Conservation (phyloP, 2,113 vertebrate species). For the Tamias sibiricus region DNA sequence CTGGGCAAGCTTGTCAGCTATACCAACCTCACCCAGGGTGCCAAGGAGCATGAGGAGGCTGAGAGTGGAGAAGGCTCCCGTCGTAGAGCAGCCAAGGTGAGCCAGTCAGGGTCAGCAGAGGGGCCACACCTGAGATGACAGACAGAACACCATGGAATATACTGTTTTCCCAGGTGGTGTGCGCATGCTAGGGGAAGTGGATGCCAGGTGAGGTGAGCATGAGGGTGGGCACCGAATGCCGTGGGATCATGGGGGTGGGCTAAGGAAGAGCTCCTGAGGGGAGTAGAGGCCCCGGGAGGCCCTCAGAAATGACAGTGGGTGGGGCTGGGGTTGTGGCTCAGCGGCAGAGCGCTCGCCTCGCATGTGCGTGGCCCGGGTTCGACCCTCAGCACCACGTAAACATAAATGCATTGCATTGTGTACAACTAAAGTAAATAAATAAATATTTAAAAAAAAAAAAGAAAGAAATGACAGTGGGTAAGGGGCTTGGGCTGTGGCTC, state of each 20-base stretch:
- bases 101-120: conserved; percentile 37
- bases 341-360: too few relatives aligned
- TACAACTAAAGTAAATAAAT: too few relatives aligned
- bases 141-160: background rate
- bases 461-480: too few relatives aligned
- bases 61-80: conserved; percentile 90
- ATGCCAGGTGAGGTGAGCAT: background rate
- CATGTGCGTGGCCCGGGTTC: too few relatives aligned
- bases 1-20: conserved; percentile 98
- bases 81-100: conserved; percentile 94
- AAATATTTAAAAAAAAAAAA: too few relatives aligned
- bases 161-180: background rate
- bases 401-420: too few relatives aligned
- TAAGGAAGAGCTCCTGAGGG: background rate
- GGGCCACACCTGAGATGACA: background rate
- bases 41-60: conserved; percentile 97
- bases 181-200: background rate
- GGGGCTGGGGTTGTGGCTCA: too few relatives aligned
- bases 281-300: background rate
- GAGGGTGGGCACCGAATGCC: background rate
- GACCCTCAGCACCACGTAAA: too few relatives aligned
- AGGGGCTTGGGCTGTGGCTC: too few relatives aligned
- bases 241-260: background rate
- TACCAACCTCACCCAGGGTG: conserved; percentile 97
- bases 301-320: background rate